phyloP scores from a whole-genome alignment of 2,888 invertebrate genomes.

The Epinotia nisella region DNA sequence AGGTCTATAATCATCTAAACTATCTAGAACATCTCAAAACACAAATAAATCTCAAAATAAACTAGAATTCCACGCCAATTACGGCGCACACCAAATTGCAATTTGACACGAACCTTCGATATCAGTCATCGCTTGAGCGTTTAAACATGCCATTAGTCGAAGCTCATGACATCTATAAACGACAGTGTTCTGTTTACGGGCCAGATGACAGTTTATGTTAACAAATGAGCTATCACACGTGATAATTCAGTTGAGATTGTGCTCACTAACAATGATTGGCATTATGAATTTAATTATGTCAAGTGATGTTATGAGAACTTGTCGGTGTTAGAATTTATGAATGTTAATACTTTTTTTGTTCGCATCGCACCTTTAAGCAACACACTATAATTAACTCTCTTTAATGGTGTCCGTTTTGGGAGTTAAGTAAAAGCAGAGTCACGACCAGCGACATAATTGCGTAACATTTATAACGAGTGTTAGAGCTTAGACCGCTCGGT shows the following conservation, averaged over 20 bases:
- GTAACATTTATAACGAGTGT: no score
- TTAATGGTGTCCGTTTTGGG: background rate
- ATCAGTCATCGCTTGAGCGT: constrained; percentile 29
- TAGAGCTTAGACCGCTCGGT: no score
- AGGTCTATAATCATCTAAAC: no score
- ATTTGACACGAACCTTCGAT: constrained; percentile 14
- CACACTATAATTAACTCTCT: background rate
- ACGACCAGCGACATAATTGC: background rate
- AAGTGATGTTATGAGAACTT: constrained; percentile 3
- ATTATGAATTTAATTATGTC: constrained; percentile 14
- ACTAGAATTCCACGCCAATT: constrained; percentile 21
- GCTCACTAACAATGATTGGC: constrained; percentile 16
- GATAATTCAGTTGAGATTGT: constrained; percentile 9
- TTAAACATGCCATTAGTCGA: constrained; percentile 18
- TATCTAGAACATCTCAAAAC: background rate
- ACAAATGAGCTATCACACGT: constrained; percentile 3
- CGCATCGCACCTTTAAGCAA: background rate
- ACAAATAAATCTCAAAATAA: constrained; percentile 6
- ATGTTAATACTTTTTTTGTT: no score
- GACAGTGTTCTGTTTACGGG: constrained; percentile 14
- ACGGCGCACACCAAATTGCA: constrained; percentile 6
- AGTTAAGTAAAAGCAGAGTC: background rate
- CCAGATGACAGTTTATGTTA: constrained; percentile 18
- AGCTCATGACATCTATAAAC: constrained; percentile 20
- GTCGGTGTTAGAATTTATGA: background rate